These are phyloP conservation scores for Blera fallax DNA, from an alignment of 2,888 invertebrate species.

Conservation along the genomic window DNA sequence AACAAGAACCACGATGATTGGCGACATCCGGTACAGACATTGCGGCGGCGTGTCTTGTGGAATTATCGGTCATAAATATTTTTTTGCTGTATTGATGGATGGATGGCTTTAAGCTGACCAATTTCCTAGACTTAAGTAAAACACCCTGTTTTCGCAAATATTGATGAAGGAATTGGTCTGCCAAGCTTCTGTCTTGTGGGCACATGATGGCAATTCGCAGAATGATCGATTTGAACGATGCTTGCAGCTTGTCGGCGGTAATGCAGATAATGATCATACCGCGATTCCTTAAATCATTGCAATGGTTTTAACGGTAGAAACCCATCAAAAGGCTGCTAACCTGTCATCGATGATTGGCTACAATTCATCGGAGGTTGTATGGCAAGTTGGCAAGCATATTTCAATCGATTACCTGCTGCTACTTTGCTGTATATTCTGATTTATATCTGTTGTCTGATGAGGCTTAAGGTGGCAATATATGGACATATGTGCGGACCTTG, in stretches of 20 bases:
- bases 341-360: neutral
- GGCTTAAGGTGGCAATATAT: neutral
- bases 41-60: neutral
- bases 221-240: neutral
- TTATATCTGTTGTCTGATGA: neutral
- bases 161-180: neutral
- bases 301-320: neutral
- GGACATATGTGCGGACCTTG: neutral
- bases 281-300: neutral
- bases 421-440: neutral
- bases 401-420: neutral
- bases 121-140: constrained; percentile 4
- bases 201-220: neutral
- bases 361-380: neutral
- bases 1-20: constrained; percentile 5
- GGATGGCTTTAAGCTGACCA: neutral
- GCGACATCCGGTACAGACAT: neutral
- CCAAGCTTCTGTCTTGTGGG: neutral
- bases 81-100: neutral
- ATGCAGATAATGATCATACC: neutral
- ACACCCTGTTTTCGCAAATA: neutral
- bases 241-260: neutral
- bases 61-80: neutral
- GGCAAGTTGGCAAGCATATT: neutral
- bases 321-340: neutral